Evolutionary conservation across 2,888 invertebrate species (phyloP), one percentile per base, ranked within the genome.

Genomic region (Phlogophora meticulosa): DNA sequence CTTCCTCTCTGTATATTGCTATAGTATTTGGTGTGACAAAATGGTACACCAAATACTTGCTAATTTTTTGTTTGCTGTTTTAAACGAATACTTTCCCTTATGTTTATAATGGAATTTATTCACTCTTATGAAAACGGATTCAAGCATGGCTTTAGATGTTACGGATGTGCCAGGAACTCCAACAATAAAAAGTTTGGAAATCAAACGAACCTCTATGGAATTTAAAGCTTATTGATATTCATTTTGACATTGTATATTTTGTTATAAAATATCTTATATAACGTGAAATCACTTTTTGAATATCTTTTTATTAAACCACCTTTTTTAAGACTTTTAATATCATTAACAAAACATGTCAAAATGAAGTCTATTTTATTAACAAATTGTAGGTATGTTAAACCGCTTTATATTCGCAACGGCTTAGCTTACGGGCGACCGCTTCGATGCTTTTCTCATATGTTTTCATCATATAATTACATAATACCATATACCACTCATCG

Each of bases 361-460:
- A 72, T 70, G 22, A 63, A 53, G 61, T 17, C 51, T 22, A 4
- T 22, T 40, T n/a, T 32, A 49, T 58, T 53, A 60, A 72, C 28
- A 48, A 56, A 24, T 2, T n/a, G 15, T 59, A 76, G 70, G 51
- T 63, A 56, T 51, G 55, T 45, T 43, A 56, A 55, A 63, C 78
- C 63, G 90, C 90, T 91, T 90, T 85, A 86, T 90, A 88, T 87
- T 83, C 79, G 87, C 90, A 85, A 85, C 59, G 78, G 89, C 89
- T 91, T 78, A 83, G 93, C 93, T 93, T 90, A 78, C 81, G 86
- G 87, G 91, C 91, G 84, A 83, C 80, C 87, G 93, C 93, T 93
- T 93, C 75, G 72, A 86, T 86, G 95, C 95, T 95, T 94, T 91
- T 93, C 94, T 95, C 94, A 94, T 94, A 92, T 90, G 86, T 87